A percentile compares a stretch with the other conserved stretches of the same genome.
Evolutionary conservation across 2,888 invertebrate genomes (phyloP).

Genomic region (Apeira syringaria): DNA sequence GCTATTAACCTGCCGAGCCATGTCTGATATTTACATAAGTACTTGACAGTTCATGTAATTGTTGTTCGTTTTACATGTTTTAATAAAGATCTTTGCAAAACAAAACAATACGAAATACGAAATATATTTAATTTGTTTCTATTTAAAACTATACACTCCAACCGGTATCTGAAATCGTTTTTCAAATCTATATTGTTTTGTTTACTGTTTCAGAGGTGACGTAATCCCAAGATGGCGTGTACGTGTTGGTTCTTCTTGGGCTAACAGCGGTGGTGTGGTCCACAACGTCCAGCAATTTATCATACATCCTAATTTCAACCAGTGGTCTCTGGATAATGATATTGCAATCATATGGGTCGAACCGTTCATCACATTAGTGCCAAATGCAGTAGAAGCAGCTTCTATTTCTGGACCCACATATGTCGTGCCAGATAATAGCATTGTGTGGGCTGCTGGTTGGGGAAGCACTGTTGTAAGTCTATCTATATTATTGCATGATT

Average conservation of each 20-base stretch:
- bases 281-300: slow-evolving; percentile 27
- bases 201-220: slow-evolving; percentile 43
- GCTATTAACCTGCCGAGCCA: too few species aligned
- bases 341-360: slow-evolving; percentile 49
- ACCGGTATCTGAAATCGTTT: too few species aligned
- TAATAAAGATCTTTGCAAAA: too few species aligned
- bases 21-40: too few species aligned
- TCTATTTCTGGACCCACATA: slow-evolving; percentile 46
- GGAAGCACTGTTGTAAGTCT: slow-evolving; percentile 47
- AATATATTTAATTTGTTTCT: too few species aligned
- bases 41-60: too few species aligned
- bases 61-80: too few species aligned
- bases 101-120: too few species aligned
- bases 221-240: slow-evolving; percentile 39
- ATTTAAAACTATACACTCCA: too few species aligned
- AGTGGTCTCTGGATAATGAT: slow-evolving; percentile 42
- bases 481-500: too few species aligned
- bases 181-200: too few species aligned
- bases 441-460: slow-evolving; percentile 64
- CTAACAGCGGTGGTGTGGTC: slow-evolving; percentile 49
- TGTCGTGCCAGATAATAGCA: slow-evolving; percentile 42
- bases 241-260: slow-evolving; percentile 51
- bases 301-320: slow-evolving; percentile 52
- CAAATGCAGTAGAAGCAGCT: slow-evolving; percentile 35
- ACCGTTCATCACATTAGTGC: slow-evolving; percentile 31